A percentile compares a stretch with the other conserved stretches of the same genome.
phyloP scores from a whole-genome alignment of 2,888 invertebrate genomes.

The Pyralis farinalis region DNA sequence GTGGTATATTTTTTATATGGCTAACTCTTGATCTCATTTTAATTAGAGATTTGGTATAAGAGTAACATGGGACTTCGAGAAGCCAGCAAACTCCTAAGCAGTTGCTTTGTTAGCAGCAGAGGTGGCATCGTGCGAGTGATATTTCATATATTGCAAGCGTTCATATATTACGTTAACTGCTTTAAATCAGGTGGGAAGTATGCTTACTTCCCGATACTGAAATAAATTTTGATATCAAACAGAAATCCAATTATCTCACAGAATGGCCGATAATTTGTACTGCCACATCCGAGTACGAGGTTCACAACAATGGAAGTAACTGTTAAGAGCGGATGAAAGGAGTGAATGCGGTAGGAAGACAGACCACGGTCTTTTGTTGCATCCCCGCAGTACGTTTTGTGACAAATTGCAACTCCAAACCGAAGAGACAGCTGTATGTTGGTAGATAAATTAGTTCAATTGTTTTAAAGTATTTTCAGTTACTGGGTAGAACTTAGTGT shows the following conservation, averaged over 20 bases:
- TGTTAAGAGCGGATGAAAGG: constrained; percentile 34
- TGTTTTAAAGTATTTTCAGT: background rate
- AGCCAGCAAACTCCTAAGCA: too few relatives aligned
- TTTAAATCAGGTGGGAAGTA: too few relatives aligned
- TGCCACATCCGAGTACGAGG: background rate
- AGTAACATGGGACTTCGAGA: too few relatives aligned
- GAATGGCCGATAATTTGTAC: constrained; percentile 1
- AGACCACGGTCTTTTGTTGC: constrained; percentile 38
- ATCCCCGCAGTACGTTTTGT: constrained; percentile 46
- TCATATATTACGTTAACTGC: too few relatives aligned
- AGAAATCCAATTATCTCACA: constrained; percentile 17
- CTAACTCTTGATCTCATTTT: too few relatives aligned
- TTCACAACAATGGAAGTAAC: constrained; percentile 38
- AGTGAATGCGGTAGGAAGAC: constrained; percentile 11
- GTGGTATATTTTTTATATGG: too few relatives aligned
- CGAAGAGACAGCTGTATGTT: constrained; percentile 16
- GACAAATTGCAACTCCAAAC: background rate
- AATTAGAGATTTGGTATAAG: too few relatives aligned
- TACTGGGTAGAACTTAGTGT: too few relatives aligned
- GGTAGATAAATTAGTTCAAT: background rate
- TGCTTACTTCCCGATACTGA: too few relatives aligned
- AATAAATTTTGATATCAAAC: constrained; percentile 12
- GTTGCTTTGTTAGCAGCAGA: too few relatives aligned
- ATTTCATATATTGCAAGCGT: too few relatives aligned
- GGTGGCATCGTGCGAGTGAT: too few relatives aligned